A percentile compares a stretch with the other conserved stretches of the same genome.
These are phyloP conservation scores for Dendrolimus pini DNA, from an alignment of 2,888 invertebrate genomes.

Conservation along the genomic window DNA sequence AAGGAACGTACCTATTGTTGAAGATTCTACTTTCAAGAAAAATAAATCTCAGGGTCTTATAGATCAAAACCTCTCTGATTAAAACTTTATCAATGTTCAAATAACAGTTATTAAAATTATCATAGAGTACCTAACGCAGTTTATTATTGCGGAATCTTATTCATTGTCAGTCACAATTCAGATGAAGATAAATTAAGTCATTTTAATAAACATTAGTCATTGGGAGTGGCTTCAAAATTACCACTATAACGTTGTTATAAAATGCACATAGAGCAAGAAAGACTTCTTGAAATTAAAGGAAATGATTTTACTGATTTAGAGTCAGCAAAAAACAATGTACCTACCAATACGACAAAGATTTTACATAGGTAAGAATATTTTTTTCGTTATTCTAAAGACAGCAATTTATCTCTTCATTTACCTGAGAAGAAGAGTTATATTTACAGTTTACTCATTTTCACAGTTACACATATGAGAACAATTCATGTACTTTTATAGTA, in stretches of 20 bases:
- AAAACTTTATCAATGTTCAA: slow-evolving; percentile 2
- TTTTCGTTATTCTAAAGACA: too few species aligned
- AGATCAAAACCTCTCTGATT: not conserved
- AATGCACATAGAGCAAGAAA: not conserved
- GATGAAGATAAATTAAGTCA: slow-evolving; percentile 2
- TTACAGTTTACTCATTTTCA: too few species aligned
- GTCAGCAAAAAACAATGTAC: not conserved
- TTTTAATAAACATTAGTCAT: not conserved
- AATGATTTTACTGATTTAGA: not conserved
- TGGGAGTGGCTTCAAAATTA: not conserved
- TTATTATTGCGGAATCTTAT: slow-evolving; percentile 4
- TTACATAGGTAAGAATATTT: slow-evolving; percentile 1
- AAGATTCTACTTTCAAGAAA: too few species aligned
- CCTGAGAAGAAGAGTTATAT: too few species aligned
- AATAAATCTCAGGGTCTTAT: too few species aligned
- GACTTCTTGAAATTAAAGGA: not conserved
- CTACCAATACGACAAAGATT: not conserved
- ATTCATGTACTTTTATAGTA: too few species aligned
- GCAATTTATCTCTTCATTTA: too few species aligned
- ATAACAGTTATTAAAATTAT: slow-evolving; percentile 3
- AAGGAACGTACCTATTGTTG: too few species aligned
- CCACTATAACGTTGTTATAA: not conserved
- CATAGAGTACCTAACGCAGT: slow-evolving; percentile 1
- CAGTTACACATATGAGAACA: too few species aligned
- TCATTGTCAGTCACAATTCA: slow-evolving; percentile 5